Conservation (phyloP, 2,113 vertebrate genomes). For the Macroglossus sobrinus region DNA sequence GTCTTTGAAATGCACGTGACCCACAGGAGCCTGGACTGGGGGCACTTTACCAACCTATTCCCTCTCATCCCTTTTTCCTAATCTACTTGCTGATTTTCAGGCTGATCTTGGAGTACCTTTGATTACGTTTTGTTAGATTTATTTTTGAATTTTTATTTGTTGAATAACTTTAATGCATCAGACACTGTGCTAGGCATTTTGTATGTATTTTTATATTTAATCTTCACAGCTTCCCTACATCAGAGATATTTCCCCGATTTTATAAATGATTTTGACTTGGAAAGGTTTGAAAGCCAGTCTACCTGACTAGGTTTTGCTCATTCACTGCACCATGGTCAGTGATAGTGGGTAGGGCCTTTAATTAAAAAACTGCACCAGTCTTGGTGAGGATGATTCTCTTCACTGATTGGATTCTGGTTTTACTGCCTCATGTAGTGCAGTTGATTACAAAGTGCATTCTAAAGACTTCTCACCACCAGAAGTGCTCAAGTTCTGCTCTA, state of each 20-base stretch:
- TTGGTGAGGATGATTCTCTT: neutral
- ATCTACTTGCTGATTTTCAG: neutral
- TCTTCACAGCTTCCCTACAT: neutral
- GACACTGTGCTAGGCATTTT: neutral
- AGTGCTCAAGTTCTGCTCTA: neutral
- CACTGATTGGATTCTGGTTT: neutral
- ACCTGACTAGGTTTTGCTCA: neutral
- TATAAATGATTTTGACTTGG: constrained; percentile 4
- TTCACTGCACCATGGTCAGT: neutral
- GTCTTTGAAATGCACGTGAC: neutral
- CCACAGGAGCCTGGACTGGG: neutral
- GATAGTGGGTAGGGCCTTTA: neutral
- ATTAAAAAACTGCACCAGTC: neutral
- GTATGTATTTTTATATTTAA: neutral
- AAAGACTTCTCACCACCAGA: neutral
- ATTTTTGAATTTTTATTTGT: constrained; percentile 21
- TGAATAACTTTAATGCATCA: neutral
- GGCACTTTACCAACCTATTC: neutral
- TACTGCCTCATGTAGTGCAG: neutral
- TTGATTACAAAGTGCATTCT: neutral
- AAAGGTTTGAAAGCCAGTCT: neutral
- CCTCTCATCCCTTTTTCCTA: neutral
- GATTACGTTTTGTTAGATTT: neutral
- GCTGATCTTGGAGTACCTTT: neutral
- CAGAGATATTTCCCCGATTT: neutral